These are phyloP conservation scores for Narcine bancroftii DNA, from an alignment of 2,113 vertebrate species.

Conservation along the genomic window DNA sequence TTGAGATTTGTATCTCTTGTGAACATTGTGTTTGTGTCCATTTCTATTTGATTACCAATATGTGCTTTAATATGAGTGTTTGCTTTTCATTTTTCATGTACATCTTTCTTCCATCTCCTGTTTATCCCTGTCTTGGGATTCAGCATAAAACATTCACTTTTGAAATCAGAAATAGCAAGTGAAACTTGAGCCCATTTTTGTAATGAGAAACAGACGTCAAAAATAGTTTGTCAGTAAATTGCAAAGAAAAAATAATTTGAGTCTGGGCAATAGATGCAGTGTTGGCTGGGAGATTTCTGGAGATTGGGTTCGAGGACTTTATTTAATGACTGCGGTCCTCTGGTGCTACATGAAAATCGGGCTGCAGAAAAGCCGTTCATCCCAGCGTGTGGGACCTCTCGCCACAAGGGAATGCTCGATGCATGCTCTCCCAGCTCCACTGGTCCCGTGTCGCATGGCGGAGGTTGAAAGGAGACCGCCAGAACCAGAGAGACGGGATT, in stretches of 20 bases:
- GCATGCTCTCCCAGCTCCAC: conserved; percentile 76
- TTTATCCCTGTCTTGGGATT: conserved; percentile 26
- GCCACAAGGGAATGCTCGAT: conserved; percentile 76
- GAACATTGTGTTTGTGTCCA: conserved; percentile 20
- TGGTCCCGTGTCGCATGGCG: conserved; percentile 75
- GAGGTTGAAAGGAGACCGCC: conserved; percentile 77
- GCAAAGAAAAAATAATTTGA: conserved; percentile 39
- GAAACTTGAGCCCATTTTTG: conserved; percentile 66
- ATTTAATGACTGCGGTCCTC: conserved; percentile 70
- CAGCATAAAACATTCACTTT: conserved; percentile 35
- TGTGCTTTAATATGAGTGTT: conserved; percentile 31
- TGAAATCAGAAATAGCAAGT: conserved; percentile 50
- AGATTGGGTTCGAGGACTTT: conserved; percentile 71
- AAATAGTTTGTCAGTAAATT: conserved; percentile 31
- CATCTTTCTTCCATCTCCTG: conserved; percentile 22
- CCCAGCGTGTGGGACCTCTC: conserved; percentile 73
- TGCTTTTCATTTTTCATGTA: conserved; percentile 34
- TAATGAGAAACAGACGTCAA: conserved; percentile 95
- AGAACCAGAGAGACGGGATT: conserved; percentile 79
- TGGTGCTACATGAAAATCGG: conserved; percentile 70
- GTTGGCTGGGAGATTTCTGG: conserved; percentile 64
- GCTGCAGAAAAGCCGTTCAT: conserved; percentile 65
- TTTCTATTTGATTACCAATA: conserved; percentile 33
- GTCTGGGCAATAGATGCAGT: conserved; percentile 75
- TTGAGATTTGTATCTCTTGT: conserved; percentile 3